These are phyloP conservation scores for Volucella inanis DNA, from an alignment of 2,888 invertebrate genomes.

Conservation along the genomic window DNA sequence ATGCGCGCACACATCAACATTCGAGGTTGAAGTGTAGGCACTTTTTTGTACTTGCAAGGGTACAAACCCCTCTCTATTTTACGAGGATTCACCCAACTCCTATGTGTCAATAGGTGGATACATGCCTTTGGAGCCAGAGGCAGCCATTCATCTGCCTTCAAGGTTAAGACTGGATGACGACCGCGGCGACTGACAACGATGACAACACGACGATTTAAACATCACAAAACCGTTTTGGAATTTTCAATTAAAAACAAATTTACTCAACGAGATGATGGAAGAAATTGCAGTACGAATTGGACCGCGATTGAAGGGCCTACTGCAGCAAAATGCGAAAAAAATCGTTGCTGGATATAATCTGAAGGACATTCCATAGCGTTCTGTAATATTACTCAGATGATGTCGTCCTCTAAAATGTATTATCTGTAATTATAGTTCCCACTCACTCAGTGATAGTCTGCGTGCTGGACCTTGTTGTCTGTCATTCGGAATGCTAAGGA, in stretches of 20 bases:
- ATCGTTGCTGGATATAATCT: conserved; percentile 57
- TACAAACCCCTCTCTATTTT: not conserved
- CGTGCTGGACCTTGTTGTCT: conserved; percentile 13
- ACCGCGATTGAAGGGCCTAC: not conserved
- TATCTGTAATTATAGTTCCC: conserved; percentile 60
- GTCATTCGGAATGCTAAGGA: conserved; percentile 23
- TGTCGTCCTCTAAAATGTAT: conserved; percentile 58
- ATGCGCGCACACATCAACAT: conserved; percentile 43
- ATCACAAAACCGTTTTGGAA: conserved; percentile 57
- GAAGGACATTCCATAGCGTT: conserved; percentile 46
- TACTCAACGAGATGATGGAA: conserved; percentile 52
- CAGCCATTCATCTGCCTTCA: conserved; percentile 46
- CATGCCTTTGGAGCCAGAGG: not conserved
- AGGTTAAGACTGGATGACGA: conserved; percentile 48
- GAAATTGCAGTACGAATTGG: conserved; percentile 46
- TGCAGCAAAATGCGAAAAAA: conserved; percentile 32
- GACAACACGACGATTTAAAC: not conserved
- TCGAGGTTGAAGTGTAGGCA: conserved; percentile 53
- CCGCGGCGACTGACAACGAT: not conserved
- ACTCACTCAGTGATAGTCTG: not conserved
- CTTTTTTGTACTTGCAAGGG: not conserved
- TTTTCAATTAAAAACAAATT: conserved; percentile 74
- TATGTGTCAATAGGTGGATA: conserved; percentile 49
- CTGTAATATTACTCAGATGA: conserved; percentile 55
- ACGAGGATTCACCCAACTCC: conserved; percentile 21